Base-by-base conservation (phyloP, 2,888 invertebrate genomes). In the Cephus rjabovi region DNA sequence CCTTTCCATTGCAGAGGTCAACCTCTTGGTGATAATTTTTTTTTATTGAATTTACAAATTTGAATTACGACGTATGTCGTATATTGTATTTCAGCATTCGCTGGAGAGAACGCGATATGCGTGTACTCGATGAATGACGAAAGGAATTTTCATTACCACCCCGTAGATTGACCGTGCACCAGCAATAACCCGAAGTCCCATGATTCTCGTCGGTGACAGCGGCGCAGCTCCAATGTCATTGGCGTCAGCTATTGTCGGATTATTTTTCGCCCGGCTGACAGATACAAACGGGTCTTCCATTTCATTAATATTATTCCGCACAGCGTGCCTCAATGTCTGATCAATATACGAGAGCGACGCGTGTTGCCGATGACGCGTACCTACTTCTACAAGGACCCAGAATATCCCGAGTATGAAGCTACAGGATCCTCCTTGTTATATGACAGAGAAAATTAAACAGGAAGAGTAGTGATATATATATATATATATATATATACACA, bases 241-340 rank as follows among this genome's bases (percentile, higher is more conserved):
- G 71, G 71, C 33, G 71, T 71, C 71, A 9, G 12, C 71, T 71
- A 34, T 71, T 34, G 71, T 23, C 12, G 33, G 1, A 71, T 71
- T 31, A 71, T 71, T 71, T 71, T 71, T 71, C 71, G 33, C 6
- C 71, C 71, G 71, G 23, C 31, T 71, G 71, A 71, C 71, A 34
- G 31, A 31, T 23, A 71, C 71, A 4, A 71, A 31, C 31, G 31
- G 31, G 6, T 33, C 33, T 71, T 33, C 71, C 71, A 71, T 71
- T 71, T 71, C 71, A 71, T 71, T 71, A 71, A 71, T 71, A 71
- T 71, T 23, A 71, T 34, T 56, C 23, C 23, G 56, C 23, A 23
- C 23, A 23, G 56, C 23, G 56, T 15, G 56, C 23, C 56, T 56
- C 56, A 23, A 23, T 56, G 56, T 56, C 56, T 23, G 56, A 56